Evolutionary conservation across 2,888 invertebrate genomes (phyloP), one percentile per base, ranked within the genome.

Genomic region (Molorchus minor): DNA sequence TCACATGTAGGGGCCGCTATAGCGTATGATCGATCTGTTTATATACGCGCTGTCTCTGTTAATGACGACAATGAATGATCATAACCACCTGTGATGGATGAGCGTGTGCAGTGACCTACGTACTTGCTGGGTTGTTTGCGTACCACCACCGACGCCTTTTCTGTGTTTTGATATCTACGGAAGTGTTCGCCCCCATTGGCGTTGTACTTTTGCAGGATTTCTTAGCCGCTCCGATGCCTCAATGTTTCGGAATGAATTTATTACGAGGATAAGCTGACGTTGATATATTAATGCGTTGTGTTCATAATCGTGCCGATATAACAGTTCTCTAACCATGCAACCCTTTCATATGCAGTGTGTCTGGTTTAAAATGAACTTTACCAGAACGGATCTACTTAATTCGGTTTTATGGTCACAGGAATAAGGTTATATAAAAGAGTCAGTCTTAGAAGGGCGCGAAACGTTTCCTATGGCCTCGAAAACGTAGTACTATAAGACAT

Each of bases 41-140:
- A 54, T 46, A 61, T 49, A 64, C 61, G 52, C 58, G 58, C 58
- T 64, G 64, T 61, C 64, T 54, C 55, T 43, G 29, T 25, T 62
- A 57, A 59, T 62, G 62, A 64, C 58, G 64, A 64, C 64, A 64
- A 62, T 64, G 59, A 64, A 62, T 64, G 61, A 64, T 62, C 61
- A 62, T 62, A 64, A 61, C 64, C 58, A 56, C 52, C 38, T 56
- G 58, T 62, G 61, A 64, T 61, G 59, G 58, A 64, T 64, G 56
- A 47, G 16, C 56, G 61, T 64, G 61, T 59, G 53, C 53, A 38
- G 49, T 17, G 58, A 47, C 43, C 58, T 54, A 55, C 47, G 58
- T 45, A 33, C 43, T 52, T 58, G 47, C 54, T 35, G 29, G 51
- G 44, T 58, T 38, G 38, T 17, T 38, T 38, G 16, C 17, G 38